Evolutionary conservation across 2,113 vertebrate species (phyloP), one percentile per base, ranked within the genome.

Genomic region (Phocoena sinus): DNA sequence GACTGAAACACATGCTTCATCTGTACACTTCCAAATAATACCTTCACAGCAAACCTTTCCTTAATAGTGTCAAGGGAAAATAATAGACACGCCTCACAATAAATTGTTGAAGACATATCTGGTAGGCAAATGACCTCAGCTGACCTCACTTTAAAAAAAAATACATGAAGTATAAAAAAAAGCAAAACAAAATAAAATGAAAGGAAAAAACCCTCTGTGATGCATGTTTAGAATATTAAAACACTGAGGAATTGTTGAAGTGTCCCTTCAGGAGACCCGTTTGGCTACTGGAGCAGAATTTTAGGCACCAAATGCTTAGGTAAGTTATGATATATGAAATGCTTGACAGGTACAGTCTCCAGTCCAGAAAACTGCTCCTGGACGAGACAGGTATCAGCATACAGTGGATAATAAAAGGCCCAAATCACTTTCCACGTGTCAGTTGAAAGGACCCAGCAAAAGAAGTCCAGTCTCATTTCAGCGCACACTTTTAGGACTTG

Each of bases 61-160:
- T 71, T 97, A 91, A 97, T 47, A 71, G 60, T 53, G 58, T 86
- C 96, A 83, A 95, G 28, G 25, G 79, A 94, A 93, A 94, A 88
- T 50, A 92, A 92, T 18, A 96, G 36, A 53, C 85, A 83, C 50
- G 63, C 28, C 41, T 70, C 85, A 41, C 33, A 68, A 96, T 70
- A 90, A 85, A 93, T 89, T 23, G 21, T 33, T 77, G 20, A 77
- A 94, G 53, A 60, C 17, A 41, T 60, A 85, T 95, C 81, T 96
- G 80, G 68, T 31, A 93, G 28, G 21, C 38, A 94, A 93, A 93
- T 63, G 36, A 67, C 63, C 65, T 68, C 82, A 74, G 38, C 26
- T 94, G 67, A 84, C 28, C 87, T 60, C 21, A 13, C 28, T 80
- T 79, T 26, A 2, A 58, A 58, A 44, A 91, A 91, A 50, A 47